These are phyloP conservation scores for Cataglyphis cursor DNA, from an alignment of 2,888 invertebrate genomes.

Conservation along the genomic window DNA sequence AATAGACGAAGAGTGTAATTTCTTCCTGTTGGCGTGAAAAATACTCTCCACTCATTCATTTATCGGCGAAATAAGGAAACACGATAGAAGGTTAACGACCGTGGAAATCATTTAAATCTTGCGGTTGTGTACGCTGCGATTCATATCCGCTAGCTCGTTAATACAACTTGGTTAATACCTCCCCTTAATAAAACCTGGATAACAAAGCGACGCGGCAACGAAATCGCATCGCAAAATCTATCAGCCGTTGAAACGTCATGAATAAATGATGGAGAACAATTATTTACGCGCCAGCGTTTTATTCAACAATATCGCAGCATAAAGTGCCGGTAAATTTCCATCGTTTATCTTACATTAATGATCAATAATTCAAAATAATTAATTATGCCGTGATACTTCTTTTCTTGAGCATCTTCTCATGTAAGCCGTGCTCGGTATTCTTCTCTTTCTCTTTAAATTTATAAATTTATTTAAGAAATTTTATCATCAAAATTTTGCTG, in stretches of 20 bases:
- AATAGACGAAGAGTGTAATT: constrained; percentile 2
- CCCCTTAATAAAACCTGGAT: neutral
- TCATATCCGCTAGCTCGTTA: constrained; percentile 1
- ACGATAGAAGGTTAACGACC: constrained; percentile 33
- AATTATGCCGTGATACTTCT: neutral
- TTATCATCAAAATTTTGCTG: neutral
- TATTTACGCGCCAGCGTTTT: constrained; percentile 39
- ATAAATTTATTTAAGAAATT: neutral
- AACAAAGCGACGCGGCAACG: neutral
- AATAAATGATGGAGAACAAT: constrained; percentile 27
- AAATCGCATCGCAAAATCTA: constrained; percentile 4
- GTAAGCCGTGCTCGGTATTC: neutral
- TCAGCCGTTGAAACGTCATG: neutral
- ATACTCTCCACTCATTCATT: constrained; percentile 4
- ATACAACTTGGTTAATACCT: no score
- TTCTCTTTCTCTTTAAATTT: neutral
- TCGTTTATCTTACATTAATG: neutral
- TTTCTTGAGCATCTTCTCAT: neutral
- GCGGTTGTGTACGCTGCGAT: constrained; percentile 1
- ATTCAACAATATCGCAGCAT: neutral
- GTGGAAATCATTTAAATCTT: constrained; percentile 38
- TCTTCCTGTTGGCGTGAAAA: constrained; percentile 18
- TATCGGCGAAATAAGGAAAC: constrained; percentile 28
- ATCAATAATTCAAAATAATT: neutral
- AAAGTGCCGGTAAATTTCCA: neutral